These are phyloP conservation scores for Actinia equina DNA, from an alignment of 64 coral and sea anemone genomes.

Conservation along the genomic window DNA sequence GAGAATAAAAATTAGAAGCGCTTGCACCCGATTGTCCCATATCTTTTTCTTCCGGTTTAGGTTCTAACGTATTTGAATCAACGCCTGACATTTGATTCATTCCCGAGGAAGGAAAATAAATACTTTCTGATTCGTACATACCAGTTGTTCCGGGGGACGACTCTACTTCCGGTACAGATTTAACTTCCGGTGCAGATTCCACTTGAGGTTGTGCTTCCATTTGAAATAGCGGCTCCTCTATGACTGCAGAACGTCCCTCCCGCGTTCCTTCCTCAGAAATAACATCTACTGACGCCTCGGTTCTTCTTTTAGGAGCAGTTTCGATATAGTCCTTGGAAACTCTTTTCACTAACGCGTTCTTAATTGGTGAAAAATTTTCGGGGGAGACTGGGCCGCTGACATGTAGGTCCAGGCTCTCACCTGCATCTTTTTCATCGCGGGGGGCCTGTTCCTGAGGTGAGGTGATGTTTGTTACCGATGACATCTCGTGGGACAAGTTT, in stretches of 20 bases:
- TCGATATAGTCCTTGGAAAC: constrained; percentile 48
- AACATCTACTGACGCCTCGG: neutral
- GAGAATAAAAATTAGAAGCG: neutral
- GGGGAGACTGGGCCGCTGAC: constrained; percentile 27
- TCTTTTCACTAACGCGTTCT: constrained; percentile 37
- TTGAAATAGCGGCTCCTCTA: neutral
- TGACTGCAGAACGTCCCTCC: neutral
- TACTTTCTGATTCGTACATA: constrained; percentile 4
- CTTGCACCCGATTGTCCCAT: neutral
- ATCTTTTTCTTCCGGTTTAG: neutral
- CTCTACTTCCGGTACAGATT: constrained; percentile 1
- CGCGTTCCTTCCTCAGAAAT: neutral
- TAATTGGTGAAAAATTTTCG: constrained; percentile 39
- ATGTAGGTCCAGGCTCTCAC: neutral
- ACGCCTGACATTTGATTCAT: neutral
- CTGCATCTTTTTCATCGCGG: neutral
- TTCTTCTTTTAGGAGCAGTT: neutral
- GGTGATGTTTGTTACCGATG: neutral
- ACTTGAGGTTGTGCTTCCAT: neutral
- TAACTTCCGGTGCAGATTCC: constrained; percentile 7
- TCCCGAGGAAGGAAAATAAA: neutral
- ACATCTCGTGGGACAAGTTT: neutral
- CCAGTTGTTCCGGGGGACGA: neutral
- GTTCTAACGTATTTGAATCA: neutral
- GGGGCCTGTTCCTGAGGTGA: neutral